phyloP scores from a whole-genome alignment of 2,888 invertebrate genomes.

The Pollenia angustigena region DNA sequence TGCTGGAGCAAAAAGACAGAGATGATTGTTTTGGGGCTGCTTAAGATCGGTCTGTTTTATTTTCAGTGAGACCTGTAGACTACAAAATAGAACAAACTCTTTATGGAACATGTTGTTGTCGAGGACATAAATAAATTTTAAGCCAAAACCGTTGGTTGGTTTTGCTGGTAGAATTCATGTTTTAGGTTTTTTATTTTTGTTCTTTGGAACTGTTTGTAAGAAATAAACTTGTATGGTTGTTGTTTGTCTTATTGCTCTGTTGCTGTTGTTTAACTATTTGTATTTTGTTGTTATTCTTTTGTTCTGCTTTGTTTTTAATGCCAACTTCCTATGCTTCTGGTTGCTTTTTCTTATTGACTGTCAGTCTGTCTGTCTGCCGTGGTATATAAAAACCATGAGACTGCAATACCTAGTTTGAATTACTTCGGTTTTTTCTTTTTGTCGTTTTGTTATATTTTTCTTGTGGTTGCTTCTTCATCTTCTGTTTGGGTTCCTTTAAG shows the following conservation, averaged over 20 bases:
- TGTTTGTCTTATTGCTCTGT: constrained; percentile 25
- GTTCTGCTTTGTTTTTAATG: constrained; percentile 44
- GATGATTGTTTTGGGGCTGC: background rate
- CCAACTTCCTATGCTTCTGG: constrained; percentile 63
- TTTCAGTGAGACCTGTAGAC: constrained; percentile 27
- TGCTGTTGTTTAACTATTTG: constrained; percentile 53
- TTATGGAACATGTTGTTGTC: constrained; percentile 20
- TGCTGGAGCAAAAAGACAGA: background rate
- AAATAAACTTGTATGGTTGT: constrained; percentile 46
- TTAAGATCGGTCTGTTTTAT: constrained; percentile 20
- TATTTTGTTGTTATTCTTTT: constrained; percentile 30
- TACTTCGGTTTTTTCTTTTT: constrained; percentile 35
- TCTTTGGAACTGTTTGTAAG: background rate
- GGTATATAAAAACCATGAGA: constrained; percentile 32
- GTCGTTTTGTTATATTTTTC: background rate
- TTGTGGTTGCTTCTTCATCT: constrained; percentile 41
- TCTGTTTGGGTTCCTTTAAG: constrained; percentile 38
- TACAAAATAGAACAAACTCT: constrained; percentile 48
- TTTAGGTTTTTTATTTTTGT: constrained; percentile 19
- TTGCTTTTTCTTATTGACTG: constrained; percentile 31
- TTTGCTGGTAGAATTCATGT: constrained; percentile 16
- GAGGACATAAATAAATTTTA: background rate
- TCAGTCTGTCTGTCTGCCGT: background rate
- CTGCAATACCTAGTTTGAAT: constrained; percentile 34
- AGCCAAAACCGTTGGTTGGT: constrained; percentile 19